Evolutionary conservation across 2,888 invertebrate genomes (phyloP).

Genomic region (Plebejus argus): DNA sequence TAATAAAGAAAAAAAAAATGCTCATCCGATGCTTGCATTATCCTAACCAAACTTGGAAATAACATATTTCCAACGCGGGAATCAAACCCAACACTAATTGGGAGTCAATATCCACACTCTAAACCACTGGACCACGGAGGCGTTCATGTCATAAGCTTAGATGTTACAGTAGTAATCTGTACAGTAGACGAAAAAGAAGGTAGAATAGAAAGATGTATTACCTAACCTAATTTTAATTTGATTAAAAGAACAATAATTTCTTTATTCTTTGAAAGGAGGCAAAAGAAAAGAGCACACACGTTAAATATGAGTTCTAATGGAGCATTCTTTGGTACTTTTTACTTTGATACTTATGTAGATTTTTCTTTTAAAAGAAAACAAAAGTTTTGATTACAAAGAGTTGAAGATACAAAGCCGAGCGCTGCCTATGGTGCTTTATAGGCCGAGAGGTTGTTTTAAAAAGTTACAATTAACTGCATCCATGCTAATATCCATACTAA

Average conservation of each 20-base stretch:
- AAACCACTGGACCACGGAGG: too few relatives aligned
- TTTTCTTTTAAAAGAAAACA: conserved; percentile 32
- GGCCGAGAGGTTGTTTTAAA: neutral
- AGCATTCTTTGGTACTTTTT: conserved; percentile 19
- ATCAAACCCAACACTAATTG: too few relatives aligned
- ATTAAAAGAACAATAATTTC: neutral
- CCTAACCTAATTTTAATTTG: neutral
- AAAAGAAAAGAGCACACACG: conserved; percentile 19
- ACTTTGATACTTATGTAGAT: conserved; percentile 18
- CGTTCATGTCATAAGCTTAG: too few relatives aligned
- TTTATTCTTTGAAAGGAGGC: neutral
- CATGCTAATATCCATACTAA: too few relatives aligned
- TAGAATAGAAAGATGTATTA: too few relatives aligned
- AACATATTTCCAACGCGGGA: too few relatives aligned
- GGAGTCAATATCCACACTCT: too few relatives aligned
- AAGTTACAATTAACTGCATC: neutral
- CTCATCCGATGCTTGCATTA: too few relatives aligned
- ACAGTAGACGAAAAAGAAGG: too few relatives aligned
- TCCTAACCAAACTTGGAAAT: too few relatives aligned
- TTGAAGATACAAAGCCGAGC: neutral
- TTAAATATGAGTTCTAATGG: neutral
- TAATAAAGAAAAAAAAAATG: too few relatives aligned
- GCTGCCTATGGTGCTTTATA: neutral
- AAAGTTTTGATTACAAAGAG: conserved; percentile 31
- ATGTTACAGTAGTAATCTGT: too few relatives aligned